Evolutionary conservation across 2,888 invertebrate species (phyloP).

Genomic region (Hedya salicella): DNA sequence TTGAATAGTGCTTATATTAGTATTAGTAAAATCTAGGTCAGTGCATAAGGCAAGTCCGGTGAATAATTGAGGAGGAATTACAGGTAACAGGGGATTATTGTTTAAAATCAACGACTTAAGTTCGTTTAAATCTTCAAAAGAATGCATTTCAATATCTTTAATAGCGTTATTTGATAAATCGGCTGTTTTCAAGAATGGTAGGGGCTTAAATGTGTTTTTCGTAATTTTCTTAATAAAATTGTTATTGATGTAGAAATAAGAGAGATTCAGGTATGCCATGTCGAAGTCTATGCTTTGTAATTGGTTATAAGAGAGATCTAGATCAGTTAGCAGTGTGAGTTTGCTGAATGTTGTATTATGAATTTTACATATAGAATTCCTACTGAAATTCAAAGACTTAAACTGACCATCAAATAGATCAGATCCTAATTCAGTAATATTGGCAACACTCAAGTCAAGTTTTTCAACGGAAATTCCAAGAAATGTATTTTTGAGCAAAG

Average conservation of each 20-base stretch:
- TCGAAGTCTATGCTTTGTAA: slow-evolving; percentile 25
- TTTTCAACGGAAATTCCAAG: slow-evolving; percentile 25
- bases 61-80: slow-evolving; percentile 23
- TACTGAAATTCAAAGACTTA: slow-evolving; percentile 22
- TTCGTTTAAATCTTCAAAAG: slow-evolving; percentile 22
- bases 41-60: slow-evolving; percentile 12
- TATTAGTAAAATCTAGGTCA: slow-evolving; percentile 22
- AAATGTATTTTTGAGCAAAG: slow-evolving; percentile 27
- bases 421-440: slow-evolving; percentile 33
- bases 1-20: slow-evolving; percentile 20
- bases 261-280: slow-evolving; percentile 17
- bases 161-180: slow-evolving; percentile 35
- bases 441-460: slow-evolving; percentile 25
- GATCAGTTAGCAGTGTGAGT: slow-evolving; percentile 11
- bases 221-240: slow-evolving; percentile 22
- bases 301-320: slow-evolving; percentile 34
- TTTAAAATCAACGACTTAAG: slow-evolving; percentile 21
- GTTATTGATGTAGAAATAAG: slow-evolving; percentile 20
- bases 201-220: slow-evolving; percentile 1
- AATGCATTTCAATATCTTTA: slow-evolving; percentile 10
- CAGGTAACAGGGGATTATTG: slow-evolving; percentile 25
- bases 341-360: slow-evolving; percentile 27
- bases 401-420: slow-evolving; percentile 19
- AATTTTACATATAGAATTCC: slow-evolving; percentile 32
- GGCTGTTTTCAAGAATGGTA: background rate